Evolutionary conservation across 1,140 invertebrate genomes (phyloP).

Genomic region (Drosophila sulfurigaster): DNA sequence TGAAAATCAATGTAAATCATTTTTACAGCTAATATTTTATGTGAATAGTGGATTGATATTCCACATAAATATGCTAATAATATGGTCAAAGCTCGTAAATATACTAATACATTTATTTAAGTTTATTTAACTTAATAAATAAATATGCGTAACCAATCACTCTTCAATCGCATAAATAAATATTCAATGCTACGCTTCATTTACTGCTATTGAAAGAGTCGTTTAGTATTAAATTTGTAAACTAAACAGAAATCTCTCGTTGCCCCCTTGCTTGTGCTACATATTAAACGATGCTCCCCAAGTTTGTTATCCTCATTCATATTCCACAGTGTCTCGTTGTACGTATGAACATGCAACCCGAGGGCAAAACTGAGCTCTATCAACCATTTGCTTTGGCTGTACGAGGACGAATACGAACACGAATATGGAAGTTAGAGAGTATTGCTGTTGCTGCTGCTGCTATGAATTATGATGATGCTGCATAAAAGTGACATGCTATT

Average conservation of each 20-base stretch:
- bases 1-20: too few species aligned
- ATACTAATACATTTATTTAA: too few species aligned
- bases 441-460: conserved; percentile 7
- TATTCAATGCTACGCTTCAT: neutral
- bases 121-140: too few species aligned
- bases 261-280: neutral
- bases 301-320: conserved; percentile 1
- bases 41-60: too few species aligned
- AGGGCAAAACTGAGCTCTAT: conserved; percentile 8
- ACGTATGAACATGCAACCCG: neutral
- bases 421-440: neutral
- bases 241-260: neutral
- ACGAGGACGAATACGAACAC: neutral
- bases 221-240: neutral
- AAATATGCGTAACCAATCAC: neutral
- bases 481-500: conserved; percentile 61
- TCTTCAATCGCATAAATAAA: neutral
- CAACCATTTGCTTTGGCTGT: conserved; percentile 59
- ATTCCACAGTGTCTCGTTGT: neutral
- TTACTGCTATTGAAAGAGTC: neutral
- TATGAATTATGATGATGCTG: conserved; percentile 77
- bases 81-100: too few species aligned
- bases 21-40: too few species aligned
- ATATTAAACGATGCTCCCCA: neutral
- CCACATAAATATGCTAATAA: too few species aligned